Percentiles rank a stretch among this genome's conserved stretches.
Conservation (phyloP, 2,888 invertebrate species). For the Syritta pipiens region DNA sequence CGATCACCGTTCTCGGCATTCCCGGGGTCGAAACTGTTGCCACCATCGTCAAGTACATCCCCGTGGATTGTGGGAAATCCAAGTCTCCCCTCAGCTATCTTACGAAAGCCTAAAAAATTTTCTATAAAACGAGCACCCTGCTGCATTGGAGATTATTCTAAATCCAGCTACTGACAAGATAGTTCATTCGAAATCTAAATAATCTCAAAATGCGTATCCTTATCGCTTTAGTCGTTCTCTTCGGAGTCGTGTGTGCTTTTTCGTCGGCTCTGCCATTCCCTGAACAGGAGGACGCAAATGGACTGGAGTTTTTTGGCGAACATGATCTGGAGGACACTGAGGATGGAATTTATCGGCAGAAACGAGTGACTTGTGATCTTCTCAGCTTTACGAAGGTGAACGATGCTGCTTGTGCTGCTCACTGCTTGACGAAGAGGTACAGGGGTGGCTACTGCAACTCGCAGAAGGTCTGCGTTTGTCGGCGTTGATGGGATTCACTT, state of each 20-base stretch:
- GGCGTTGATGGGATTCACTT: too few relatives aligned
- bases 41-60: too few relatives aligned
- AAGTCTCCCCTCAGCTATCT: too few relatives aligned
- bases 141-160: too few relatives aligned
- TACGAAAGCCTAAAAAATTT: too few relatives aligned
- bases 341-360: slow-evolving; percentile 72
- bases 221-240: slow-evolving; percentile 54
- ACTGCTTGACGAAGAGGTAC: slow-evolving; percentile 75
- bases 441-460: slow-evolving; percentile 78
- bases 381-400: slow-evolving; percentile 74
- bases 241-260: slow-evolving; percentile 43
- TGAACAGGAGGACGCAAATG: slow-evolving; percentile 15
- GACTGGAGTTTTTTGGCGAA: slow-evolving; percentile 33
- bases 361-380: slow-evolving; percentile 80
- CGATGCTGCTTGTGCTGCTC: slow-evolving; percentile 78
- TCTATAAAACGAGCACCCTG: too few relatives aligned
- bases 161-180: too few relatives aligned
- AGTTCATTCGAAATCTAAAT: too few relatives aligned
- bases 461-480: slow-evolving; percentile 77
- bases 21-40: too few relatives aligned
- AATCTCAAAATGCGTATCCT: slow-evolving; percentile 43
- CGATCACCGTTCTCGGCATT: too few relatives aligned
- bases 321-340: background rate
- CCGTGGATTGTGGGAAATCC: too few relatives aligned
- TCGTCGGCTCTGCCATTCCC: slow-evolving; percentile 39